Base-by-base conservation (phyloP, 2,888 invertebrate genomes). In the Liposcelis brunnea region DNA sequence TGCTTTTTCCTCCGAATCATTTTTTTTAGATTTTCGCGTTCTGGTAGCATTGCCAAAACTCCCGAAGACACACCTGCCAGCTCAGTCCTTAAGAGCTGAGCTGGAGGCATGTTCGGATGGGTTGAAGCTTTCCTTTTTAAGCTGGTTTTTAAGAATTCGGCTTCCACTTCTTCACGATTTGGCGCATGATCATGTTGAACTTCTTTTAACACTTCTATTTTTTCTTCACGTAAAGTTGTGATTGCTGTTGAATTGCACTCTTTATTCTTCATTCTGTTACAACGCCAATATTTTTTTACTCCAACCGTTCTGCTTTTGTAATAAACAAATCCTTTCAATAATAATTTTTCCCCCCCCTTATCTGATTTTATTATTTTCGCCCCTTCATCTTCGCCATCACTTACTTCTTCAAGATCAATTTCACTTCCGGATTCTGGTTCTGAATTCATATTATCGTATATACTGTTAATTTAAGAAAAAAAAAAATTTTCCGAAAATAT, bases 201-300 rank as follows among this genome's bases (percentile, higher is more conserved):
- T 10, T 4, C 4, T 15, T 35, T 35, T 4, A 6, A 6, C 5
- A 35, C 35, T 10, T 6, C 35, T 10, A 35, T 6, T 4, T 4
- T 35, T 5, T 10, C 15, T 12, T 35, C 4, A n/a, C n/a, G n/a
- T n/a, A n/a, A n/a, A n/a, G 4, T 4, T 6, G 35, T 35, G 4
- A 35, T 35, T 4, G 35, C 35, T 10, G 35, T 35, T 6, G 35
- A 12, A 12, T 35, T 35, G 35, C 35, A 35, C 35, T 35, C 35
- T 5, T 10, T 5, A 14, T 35, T 35, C 4, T 10, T 4, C 35
- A n/a, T n/a, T n/a, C n/a, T n/a, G n/a, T n/a, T n/a, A n/a, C n/a
- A n/a, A n/a, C n/a, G n/a, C n/a, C n/a, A n/a, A n/a, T n/a, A n/a
- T n/a, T n/a, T 10, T 35, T 4, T 35, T 5, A 12, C 35, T 35